Percentiles rank a stretch among this genome's conserved stretches.
phyloP scores from a whole-genome alignment of 1,140 invertebrate genomes.

The Ephestia elutella region DNA sequence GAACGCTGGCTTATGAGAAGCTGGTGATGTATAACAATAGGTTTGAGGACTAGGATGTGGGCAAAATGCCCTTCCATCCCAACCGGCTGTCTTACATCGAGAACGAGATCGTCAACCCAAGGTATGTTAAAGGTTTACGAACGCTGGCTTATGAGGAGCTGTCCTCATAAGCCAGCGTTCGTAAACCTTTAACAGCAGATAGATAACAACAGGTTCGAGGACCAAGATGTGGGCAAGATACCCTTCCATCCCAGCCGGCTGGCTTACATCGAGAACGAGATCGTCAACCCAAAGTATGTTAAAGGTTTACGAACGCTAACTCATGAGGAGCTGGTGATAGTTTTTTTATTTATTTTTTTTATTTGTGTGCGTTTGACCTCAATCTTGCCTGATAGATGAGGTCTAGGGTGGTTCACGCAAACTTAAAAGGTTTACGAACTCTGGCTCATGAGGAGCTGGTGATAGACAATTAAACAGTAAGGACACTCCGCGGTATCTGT shows the following conservation, averaged over 20 bases:
- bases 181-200: too few relatives aligned
- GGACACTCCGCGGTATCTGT: slow-evolving; percentile 90
- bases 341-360: too few relatives aligned
- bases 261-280: slow-evolving; percentile 83
- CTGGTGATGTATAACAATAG: too few relatives aligned
- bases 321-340: too few relatives aligned
- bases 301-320: slow-evolving; percentile 33
- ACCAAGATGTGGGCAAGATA: slow-evolving; percentile 84
- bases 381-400: slow-evolving; percentile 81
- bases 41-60: slow-evolving; percentile 87
- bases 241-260: slow-evolving; percentile 86
- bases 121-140: slow-evolving; percentile 27
- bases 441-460: too few relatives aligned
- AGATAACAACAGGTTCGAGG: too few relatives aligned
- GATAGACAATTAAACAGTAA: too few relatives aligned
- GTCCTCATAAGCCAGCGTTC: too few relatives aligned
- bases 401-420: slow-evolving; percentile 77
- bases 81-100: slow-evolving; percentile 86
- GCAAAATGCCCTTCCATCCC: slow-evolving; percentile 84
- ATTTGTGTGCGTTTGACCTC: slow-evolving; percentile 86
- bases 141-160: too few relatives aligned
- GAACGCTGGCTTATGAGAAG: too few relatives aligned
- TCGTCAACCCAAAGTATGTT: slow-evolving; percentile 72
- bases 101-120: slow-evolving; percentile 76
- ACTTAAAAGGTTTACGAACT: slow-evolving; percentile 4